Conservation (phyloP, 2,113 vertebrate genomes). For the Macroglossus sobrinus region DNA sequence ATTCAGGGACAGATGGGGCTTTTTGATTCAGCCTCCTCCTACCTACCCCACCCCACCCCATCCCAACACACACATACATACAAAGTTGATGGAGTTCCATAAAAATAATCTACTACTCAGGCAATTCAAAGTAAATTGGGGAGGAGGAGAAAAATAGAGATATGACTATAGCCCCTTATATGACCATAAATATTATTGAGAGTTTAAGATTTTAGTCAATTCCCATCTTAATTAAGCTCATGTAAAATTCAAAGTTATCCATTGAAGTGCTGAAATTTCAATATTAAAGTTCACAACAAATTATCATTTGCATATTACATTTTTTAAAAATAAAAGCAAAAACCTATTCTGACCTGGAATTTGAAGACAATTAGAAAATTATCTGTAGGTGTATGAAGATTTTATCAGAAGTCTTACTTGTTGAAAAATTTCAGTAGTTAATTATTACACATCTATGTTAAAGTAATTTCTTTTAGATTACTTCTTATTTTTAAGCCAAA, state of each 20-base stretch:
- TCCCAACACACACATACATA: background rate
- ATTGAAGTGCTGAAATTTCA: background rate
- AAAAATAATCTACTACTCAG: background rate
- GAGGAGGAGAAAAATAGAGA: background rate
- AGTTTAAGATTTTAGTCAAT: background rate
- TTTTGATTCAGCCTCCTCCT: background rate
- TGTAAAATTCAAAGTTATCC: background rate
- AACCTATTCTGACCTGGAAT: constrained; percentile 16
- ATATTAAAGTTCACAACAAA: background rate
- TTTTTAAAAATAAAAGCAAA: constrained; percentile 35
- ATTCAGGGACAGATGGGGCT: background rate
- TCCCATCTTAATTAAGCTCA: background rate
- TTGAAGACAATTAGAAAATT: constrained; percentile 35
- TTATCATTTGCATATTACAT: background rate
- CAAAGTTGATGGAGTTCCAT: background rate
- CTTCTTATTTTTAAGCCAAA: constrained; percentile 3
- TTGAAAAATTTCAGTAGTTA: background rate
- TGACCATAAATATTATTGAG: background rate
- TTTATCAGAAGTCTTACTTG: background rate
- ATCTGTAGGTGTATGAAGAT: background rate
- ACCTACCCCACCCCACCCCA: background rate
- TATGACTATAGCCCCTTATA: background rate
- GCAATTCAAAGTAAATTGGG: background rate
- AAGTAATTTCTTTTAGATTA: background rate
- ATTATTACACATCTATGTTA: background rate